A percentile compares a stretch with the other conserved stretches of the same genome.
phyloP scores from a whole-genome alignment of 2,113 vertebrate species.

The Cyanistes caeruleus region DNA sequence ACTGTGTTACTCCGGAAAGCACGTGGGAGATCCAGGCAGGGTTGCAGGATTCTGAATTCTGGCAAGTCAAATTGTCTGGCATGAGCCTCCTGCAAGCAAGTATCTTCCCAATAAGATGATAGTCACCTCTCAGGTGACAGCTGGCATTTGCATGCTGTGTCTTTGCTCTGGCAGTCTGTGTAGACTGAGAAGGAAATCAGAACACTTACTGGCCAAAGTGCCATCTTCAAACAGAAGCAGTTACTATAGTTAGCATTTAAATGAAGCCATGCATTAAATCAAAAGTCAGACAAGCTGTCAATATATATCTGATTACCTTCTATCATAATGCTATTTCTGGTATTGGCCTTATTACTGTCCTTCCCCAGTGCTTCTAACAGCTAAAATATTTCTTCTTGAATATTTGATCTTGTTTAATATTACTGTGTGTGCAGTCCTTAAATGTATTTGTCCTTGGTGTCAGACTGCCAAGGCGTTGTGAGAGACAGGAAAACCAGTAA shows the following conservation, averaged over 20 bases:
- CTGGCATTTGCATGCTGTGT: not conserved
- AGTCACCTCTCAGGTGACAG: not conserved
- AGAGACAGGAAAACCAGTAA: not conserved
- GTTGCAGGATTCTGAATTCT: not conserved
- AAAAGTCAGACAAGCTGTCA: not conserved
- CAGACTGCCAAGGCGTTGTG: not conserved
- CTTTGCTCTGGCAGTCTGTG: not conserved
- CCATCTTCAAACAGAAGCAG: not conserved
- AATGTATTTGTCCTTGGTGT: not conserved
- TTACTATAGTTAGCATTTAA: not conserved
- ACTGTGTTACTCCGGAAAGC: not conserved
- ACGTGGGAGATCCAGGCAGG: fast-evolving
- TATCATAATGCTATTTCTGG: not conserved
- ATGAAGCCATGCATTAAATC: not conserved
- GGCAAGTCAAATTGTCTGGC: not conserved
- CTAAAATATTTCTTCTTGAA: not conserved
- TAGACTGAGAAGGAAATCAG: not conserved
- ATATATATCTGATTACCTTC: not conserved
- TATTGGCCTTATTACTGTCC: not conserved
- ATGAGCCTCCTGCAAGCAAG: not conserved
- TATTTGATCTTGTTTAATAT: not conserved
- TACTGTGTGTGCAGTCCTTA: not conserved
- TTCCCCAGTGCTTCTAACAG: not conserved
- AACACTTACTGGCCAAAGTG: not conserved
- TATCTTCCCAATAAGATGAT: not conserved